Evolutionary conservation across 2,797 vertebrate species (phyloP).

Genomic region (Hybognathus amarus): DNA sequence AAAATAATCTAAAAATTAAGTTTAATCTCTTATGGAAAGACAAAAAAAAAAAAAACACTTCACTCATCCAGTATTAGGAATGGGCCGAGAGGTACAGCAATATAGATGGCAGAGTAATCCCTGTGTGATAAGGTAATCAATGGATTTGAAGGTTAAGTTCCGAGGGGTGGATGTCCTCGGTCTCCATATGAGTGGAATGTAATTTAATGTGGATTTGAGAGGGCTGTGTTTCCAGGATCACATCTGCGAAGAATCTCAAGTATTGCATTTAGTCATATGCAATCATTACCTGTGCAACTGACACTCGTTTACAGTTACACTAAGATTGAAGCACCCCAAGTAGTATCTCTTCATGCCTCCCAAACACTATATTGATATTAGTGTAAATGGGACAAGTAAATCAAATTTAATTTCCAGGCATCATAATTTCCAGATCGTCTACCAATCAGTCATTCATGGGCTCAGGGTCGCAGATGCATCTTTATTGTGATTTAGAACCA

Average conservation of each 20-base stretch:
- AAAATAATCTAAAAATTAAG: slow-evolving; percentile 36
- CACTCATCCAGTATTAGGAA: slow-evolving; percentile 46
- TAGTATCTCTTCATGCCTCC: background rate
- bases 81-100: slow-evolving; percentile 56
- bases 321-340: slow-evolving; percentile 8
- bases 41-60: background rate
- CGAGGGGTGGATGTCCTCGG: slow-evolving; percentile 20
- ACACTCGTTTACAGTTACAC: background rate
- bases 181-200: background rate
- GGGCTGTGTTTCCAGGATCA: slow-evolving; percentile 18
- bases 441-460: slow-evolving; percentile 10
- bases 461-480: slow-evolving; percentile 19
- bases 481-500: slow-evolving; percentile 37
- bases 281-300: slow-evolving; percentile 25
- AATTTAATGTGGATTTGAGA: slow-evolving; percentile 48
- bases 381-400: background rate
- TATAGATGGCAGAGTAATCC: slow-evolving; percentile 62
- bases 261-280: background rate
- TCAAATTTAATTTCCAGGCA: slow-evolving; percentile 36
- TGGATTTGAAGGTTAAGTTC: slow-evolving; percentile 48
- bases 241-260: slow-evolving; percentile 27
- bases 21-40: slow-evolving; percentile 32
- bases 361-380: background rate
- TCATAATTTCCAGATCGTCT: background rate
- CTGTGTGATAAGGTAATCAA: slow-evolving; percentile 62